Conservation (phyloP, 1,140 invertebrate species). For the Adoxophyes honmai region DNA sequence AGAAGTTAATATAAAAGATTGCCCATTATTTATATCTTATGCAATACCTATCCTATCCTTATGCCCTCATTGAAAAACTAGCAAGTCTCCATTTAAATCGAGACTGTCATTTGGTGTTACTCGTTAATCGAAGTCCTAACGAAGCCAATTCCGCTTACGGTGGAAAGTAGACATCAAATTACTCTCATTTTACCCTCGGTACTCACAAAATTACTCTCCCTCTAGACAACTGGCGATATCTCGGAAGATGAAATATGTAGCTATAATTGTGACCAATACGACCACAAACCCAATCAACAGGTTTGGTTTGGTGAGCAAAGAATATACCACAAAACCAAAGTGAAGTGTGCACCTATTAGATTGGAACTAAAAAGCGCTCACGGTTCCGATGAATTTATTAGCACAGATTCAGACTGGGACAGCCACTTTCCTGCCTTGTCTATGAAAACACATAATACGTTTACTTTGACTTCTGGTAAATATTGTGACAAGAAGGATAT, state of each 20-base stretch:
- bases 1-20: no score
- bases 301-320: conserved; percentile 60
- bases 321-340: conserved; percentile 59
- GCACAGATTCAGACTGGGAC: conserved; percentile 63
- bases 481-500: conserved; percentile 45
- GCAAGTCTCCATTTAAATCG: no score
- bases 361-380: conserved; percentile 37
- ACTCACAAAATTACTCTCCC: conserved; percentile 16
- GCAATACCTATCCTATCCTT: no score
- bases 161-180: no score
- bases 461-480: conserved; percentile 56
- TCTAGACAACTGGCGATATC: conserved; percentile 50
- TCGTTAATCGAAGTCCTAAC: no score
- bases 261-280: conserved; percentile 43
- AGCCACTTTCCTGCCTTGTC: conserved; percentile 61
- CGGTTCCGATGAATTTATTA: conserved; percentile 59
- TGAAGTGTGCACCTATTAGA: conserved; percentile 27
- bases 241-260: conserved; percentile 58
- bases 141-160: no score
- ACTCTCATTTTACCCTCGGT: no score
- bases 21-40: no score
- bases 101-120: no score
- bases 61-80: no score
- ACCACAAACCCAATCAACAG: conserved; percentile 38
- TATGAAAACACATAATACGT: conserved; percentile 63